Evolutionary conservation across 2,113 vertebrate species (phyloP).

Genomic region (Pelusios castaneus): DNA sequence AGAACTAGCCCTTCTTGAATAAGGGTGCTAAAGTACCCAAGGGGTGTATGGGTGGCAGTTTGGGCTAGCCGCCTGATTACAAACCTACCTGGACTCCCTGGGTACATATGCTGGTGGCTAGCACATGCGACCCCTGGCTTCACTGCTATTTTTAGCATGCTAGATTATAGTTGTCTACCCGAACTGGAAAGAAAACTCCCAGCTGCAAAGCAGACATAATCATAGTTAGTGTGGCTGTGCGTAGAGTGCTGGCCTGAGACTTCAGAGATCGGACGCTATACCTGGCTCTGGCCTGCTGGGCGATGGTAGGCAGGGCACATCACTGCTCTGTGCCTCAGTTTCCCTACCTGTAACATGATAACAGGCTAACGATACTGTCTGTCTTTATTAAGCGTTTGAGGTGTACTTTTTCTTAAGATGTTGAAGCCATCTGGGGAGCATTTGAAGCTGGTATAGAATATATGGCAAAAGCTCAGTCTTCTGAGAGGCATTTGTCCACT

Average conservation of each 20-base stretch:
- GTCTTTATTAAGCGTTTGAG: neutral
- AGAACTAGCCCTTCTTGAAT: neutral
- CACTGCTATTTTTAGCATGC: neutral
- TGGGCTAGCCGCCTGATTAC: neutral
- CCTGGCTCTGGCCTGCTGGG: neutral
- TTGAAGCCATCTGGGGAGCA: slow-evolving; percentile 32
- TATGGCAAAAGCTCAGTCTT: slow-evolving; percentile 42
- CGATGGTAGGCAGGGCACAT: neutral
- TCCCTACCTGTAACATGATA: neutral
- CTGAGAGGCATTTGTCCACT: slow-evolving; percentile 60
- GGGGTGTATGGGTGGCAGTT: neutral
- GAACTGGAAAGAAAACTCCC: neutral
- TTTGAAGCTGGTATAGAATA: slow-evolving; percentile 62
- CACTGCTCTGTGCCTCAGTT: neutral
- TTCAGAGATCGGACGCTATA: neutral
- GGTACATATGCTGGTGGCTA: neutral
- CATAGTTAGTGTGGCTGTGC: neutral
- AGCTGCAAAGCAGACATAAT: neutral
- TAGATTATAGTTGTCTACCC: neutral
- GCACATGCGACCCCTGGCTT: neutral
- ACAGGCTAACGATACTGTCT: neutral
- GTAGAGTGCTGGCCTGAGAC: neutral
- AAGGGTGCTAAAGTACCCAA: neutral
- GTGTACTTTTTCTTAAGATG: slow-evolving; percentile 13
- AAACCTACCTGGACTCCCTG: neutral